A percentile compares a stretch with the other conserved stretches of the same genome.
Evolutionary conservation across 2,113 vertebrate species (phyloP).

Genomic region (Nibea coibor): DNA sequence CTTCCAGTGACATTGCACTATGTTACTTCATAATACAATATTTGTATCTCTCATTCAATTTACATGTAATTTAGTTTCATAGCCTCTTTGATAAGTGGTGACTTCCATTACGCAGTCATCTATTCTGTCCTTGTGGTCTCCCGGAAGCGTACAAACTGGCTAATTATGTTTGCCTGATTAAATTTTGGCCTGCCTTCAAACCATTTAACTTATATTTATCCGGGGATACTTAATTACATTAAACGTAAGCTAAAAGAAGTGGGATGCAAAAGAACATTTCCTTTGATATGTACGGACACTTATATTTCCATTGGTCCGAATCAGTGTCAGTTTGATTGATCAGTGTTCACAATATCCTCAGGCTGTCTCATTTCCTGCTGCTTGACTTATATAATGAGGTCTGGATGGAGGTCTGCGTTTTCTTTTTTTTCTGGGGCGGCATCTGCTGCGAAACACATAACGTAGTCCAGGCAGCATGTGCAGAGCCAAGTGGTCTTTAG

Average conservation of each 20-base stretch:
- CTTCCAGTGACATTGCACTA: neutral
- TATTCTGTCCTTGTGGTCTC: conserved; percentile 57
- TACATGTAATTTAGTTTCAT: conserved; percentile 37
- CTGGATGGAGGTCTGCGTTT: conserved; percentile 64
- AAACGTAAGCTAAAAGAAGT: conserved; percentile 45
- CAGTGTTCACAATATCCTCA: conserved; percentile 52
- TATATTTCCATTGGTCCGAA: conserved; percentile 61
- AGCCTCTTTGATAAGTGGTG: conserved; percentile 14
- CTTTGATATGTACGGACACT: conserved; percentile 55
- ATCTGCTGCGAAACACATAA: conserved; percentile 55
- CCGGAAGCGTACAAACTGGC: conserved; percentile 66
- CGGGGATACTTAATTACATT: conserved; percentile 66
- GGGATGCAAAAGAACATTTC: conserved; percentile 51
- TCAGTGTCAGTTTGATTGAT: conserved; percentile 74
- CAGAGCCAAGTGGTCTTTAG: conserved; percentile 23
- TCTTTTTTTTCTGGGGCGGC: conserved; percentile 53
- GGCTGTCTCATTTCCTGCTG: conserved; percentile 72
- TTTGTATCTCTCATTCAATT: conserved; percentile 15
- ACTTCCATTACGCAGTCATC: conserved; percentile 49
- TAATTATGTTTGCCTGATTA: conserved; percentile 77
- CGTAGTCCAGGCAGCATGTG: conserved; percentile 27
- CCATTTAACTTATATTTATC: conserved; percentile 71
- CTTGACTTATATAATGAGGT: conserved; percentile 61
- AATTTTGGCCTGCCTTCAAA: conserved; percentile 62
- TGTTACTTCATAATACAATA: conserved; percentile 7